Percentiles rank a stretch among this genome's conserved stretches.
These are phyloP conservation scores for Troilus luridus DNA, from an alignment of 2,888 invertebrate species.

Conservation along the genomic window DNA sequence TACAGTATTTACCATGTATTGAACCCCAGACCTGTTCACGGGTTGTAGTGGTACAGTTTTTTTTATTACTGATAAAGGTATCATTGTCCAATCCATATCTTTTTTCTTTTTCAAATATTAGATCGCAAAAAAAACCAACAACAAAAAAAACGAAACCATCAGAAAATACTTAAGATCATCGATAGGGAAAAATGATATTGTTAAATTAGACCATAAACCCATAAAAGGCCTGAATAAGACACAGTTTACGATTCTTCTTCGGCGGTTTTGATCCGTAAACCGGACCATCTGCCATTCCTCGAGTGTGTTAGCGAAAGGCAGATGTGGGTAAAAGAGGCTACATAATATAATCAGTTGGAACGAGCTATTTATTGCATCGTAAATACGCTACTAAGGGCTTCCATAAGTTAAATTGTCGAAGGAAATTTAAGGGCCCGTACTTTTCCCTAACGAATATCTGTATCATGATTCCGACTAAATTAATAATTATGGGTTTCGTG, in stretches of 20 bases:
- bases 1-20: too few relatives aligned
- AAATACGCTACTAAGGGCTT: neutral
- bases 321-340: neutral
- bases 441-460: neutral
- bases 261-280: neutral
- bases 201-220: neutral
- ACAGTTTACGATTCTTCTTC: neutral
- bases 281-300: neutral
- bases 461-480: constrained; percentile 28
- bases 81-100: too few relatives aligned
- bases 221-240: neutral
- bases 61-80: too few relatives aligned
- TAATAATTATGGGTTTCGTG: constrained; percentile 43
- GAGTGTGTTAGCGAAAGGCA: constrained; percentile 21
- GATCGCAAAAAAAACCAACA: too few relatives aligned
- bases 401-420: constrained; percentile 27
- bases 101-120: too few relatives aligned
- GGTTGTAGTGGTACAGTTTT: too few relatives aligned
- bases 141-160: neutral
- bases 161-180: neutral
- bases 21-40: too few relatives aligned
- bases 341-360: neutral
- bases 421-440: neutral
- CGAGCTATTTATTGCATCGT: constrained; percentile 14
- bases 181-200: neutral